Base-by-base conservation (phyloP, 2,797 vertebrate genomes). In the Potorous gilbertii region DNA sequence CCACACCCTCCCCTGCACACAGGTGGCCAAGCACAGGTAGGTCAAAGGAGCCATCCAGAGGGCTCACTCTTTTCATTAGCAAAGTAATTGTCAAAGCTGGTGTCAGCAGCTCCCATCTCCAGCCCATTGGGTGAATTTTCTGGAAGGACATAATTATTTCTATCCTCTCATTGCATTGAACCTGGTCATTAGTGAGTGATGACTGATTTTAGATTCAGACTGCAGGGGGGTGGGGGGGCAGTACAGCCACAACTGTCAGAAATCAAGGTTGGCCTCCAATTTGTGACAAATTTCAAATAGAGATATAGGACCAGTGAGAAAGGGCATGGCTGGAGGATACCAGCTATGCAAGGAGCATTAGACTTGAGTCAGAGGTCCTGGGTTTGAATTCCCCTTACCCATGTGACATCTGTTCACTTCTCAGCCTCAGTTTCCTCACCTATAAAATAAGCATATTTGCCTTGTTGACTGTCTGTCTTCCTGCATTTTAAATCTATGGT, bases 1-100 rank as follows among this genome's bases (percentile, higher is more conserved):
- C 99, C 99, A n/a, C 99, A 99, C 98, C 99, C 98, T 0, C 98
- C 99, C 40, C 99, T 99, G 98, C 99, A 99, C 99, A 99, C 99
- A 1, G 99, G 99, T 1, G 99, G 98, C 96, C 99, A 99, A 96
- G 99, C 99, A 98, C 99, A 99, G 99, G 99, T 99, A 99, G 99
- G 99, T 99, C 99, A 59, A 95, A 9, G 99, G 89, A 95, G 10
- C 6, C 87, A 90, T 55, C 0, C 81, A 59, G 10, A 56, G 14
- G 16, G 95, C 28, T 50, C 81, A 54, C 59, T 52, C 24, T 91
- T 97, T 9, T 92, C 94, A n/a, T 31, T 0, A 66, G 52, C 50
- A 27, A 54, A 93, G 3, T 14, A 29, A 12, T 40, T 55, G 95
- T 95, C 52, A 66, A 95, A 11, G 13, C n/a, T 50, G 29, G 54